phyloP scores from a whole-genome alignment of 2,888 invertebrate species.

The Galeruca laticollis region DNA sequence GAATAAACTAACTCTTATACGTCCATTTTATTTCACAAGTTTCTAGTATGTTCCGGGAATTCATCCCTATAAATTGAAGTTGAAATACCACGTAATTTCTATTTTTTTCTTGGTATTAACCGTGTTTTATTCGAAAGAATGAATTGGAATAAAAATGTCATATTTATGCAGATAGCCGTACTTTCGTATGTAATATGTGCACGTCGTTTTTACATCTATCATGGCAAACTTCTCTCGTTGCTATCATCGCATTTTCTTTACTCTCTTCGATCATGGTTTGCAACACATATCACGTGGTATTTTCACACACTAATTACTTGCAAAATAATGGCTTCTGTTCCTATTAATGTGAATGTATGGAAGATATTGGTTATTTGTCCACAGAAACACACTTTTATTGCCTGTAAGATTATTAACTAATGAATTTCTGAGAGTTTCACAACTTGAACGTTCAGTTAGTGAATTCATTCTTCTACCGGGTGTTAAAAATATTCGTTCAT shows the following conservation, averaged over 20 bases:
- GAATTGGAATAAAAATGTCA: slow-evolving; percentile 56
- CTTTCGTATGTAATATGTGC: slow-evolving; percentile 55
- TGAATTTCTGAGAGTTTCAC: too few species aligned
- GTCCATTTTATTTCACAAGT: too few species aligned
- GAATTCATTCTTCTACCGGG: too few species aligned
- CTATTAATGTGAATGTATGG: too few species aligned
- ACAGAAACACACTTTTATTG: too few species aligned
- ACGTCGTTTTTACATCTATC: slow-evolving; percentile 59
- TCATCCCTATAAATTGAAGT: slow-evolving; percentile 28
- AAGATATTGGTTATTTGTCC: too few species aligned
- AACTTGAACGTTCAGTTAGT: too few species aligned
- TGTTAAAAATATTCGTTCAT: too few species aligned
- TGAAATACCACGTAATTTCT: slow-evolving; percentile 47
- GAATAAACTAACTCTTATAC: too few species aligned
- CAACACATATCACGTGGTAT: slow-evolving; percentile 41
- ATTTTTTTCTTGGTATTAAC: slow-evolving; percentile 48
- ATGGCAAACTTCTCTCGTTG: slow-evolving; percentile 50
- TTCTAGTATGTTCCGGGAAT: background rate
- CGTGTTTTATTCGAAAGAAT: slow-evolving; percentile 55
- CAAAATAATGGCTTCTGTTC: too few species aligned
- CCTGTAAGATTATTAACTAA: too few species aligned
- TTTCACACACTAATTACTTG: slow-evolving; percentile 10
- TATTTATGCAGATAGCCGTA: slow-evolving; percentile 56
- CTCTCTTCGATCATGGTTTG: slow-evolving; percentile 30
- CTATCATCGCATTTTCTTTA: slow-evolving; percentile 36